Conservation (phyloP, 2,797 vertebrate genomes). For the Ibycter americanus region DNA sequence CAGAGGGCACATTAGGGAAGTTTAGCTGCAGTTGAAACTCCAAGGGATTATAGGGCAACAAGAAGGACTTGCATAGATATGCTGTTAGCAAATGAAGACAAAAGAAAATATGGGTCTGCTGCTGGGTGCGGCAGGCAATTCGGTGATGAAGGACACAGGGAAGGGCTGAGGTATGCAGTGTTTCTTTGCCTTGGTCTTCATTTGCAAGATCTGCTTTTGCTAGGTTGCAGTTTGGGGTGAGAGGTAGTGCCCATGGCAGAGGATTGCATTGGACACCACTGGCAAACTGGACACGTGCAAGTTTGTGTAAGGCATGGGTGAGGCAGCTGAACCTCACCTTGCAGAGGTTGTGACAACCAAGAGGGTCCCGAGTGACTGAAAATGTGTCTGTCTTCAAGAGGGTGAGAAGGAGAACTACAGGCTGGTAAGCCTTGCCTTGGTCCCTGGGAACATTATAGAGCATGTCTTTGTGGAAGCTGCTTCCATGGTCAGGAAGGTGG, state of each 20-base stretch:
- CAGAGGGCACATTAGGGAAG: background rate
- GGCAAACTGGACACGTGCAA: accelerated
- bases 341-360: accelerated
- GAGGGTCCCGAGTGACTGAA: background rate
- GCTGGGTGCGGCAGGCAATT: background rate
- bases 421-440: background rate
- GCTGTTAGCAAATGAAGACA: background rate
- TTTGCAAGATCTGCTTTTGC: background rate
- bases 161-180: background rate
- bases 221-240: background rate
- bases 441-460: background rate
- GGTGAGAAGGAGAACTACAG: background rate
- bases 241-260: background rate
- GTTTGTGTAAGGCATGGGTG: background rate
- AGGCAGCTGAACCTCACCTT: background rate
- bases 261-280: background rate
- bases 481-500: background rate
- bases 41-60: background rate
- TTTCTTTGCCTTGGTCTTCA: background rate
- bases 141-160: background rate
- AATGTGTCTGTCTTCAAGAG: background rate
- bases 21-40: background rate
- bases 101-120: background rate
- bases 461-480: background rate
- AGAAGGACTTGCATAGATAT: background rate